Percentiles rank a stretch among this genome's conserved stretches.
Conservation (phyloP, 2,888 invertebrate genomes). For the Opisthograptis luteolata region DNA sequence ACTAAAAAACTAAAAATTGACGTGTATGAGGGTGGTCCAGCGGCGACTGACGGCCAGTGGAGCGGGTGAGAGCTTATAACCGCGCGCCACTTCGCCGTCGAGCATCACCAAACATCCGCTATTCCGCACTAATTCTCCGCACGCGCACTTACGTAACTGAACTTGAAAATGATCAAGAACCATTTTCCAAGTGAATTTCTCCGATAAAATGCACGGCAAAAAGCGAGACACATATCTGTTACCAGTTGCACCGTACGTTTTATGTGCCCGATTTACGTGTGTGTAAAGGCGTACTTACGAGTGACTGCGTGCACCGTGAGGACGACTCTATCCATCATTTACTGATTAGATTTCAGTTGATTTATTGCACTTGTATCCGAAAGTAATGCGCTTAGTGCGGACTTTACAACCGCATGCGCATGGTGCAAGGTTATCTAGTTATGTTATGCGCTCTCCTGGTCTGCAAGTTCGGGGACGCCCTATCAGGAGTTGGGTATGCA, state of each 20-base stretch:
- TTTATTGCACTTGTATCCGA: constrained; percentile 42
- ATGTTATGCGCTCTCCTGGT: constrained; percentile 39
- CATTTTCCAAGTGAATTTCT: constrained; percentile 84
- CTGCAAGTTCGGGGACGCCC: constrained; percentile 44
- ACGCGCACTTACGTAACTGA: constrained; percentile 84
- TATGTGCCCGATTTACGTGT: constrained; percentile 48
- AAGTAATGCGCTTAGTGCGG: constrained; percentile 45
- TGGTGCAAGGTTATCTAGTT: constrained; percentile 56
- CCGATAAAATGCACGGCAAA: constrained; percentile 82
- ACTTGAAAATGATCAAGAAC: constrained; percentile 84
- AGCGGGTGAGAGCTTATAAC: constrained; percentile 80
- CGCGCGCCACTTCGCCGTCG: constrained; percentile 76
- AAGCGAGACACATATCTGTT: constrained; percentile 75
- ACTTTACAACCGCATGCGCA: constrained; percentile 54
- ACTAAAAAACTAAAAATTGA: constrained; percentile 70
- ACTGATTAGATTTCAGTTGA: constrained; percentile 61
- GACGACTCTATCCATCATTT: constrained; percentile 66
- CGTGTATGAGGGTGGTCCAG: constrained; percentile 74
- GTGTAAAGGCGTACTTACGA: constrained; percentile 64
- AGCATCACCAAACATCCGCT: constrained; percentile 83
- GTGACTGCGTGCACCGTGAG: constrained; percentile 60
- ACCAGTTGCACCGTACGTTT: constrained; percentile 56
- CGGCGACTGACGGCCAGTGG: constrained; percentile 75
- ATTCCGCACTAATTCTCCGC: constrained; percentile 84
- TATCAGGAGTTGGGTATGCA: constrained; percentile 44